Conservation (phyloP, 2,888 invertebrate species). For the Tridacna crocea region DNA sequence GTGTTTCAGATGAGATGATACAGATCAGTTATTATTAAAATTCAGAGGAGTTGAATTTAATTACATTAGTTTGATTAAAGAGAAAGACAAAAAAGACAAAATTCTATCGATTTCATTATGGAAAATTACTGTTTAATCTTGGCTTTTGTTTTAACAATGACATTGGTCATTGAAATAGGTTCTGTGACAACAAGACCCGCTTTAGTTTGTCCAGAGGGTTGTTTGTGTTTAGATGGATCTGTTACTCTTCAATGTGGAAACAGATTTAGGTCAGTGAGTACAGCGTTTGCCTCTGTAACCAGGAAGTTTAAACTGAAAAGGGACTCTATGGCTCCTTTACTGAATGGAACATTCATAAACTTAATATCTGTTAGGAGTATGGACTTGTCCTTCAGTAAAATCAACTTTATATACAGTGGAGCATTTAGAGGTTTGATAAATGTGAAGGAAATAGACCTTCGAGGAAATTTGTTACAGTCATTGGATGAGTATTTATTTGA, state of each 20-base stretch:
- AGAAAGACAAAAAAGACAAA: neutral
- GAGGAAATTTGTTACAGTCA: slow-evolving; percentile 65
- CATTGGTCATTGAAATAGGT: neutral
- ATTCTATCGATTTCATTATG: neutral
- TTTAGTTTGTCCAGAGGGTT: slow-evolving; percentile 46
- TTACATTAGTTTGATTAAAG: neutral
- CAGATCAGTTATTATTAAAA: neutral
- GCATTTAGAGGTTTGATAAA: slow-evolving; percentile 60
- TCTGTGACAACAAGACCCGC: slow-evolving; percentile 10
- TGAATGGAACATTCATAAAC: slow-evolving; percentile 62
- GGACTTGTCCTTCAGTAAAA: slow-evolving; percentile 57
- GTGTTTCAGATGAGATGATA: too few species aligned
- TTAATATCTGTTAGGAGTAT: slow-evolving; percentile 57
- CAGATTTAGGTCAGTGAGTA: slow-evolving; percentile 29
- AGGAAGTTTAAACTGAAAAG: slow-evolving; percentile 57
- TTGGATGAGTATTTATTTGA: slow-evolving; percentile 69
- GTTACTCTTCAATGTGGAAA: slow-evolving; percentile 40
- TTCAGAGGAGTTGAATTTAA: neutral
- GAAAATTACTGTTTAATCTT: neutral
- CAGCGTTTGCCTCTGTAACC: slow-evolving; percentile 39
- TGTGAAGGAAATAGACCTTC: slow-evolving; percentile 56
- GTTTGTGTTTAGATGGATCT: slow-evolving; percentile 34
- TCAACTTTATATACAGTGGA: slow-evolving; percentile 58
- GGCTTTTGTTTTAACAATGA: neutral
- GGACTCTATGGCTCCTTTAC: slow-evolving; percentile 61